Evolutionary conservation across 2,797 vertebrate genomes (phyloP).

Genomic region (Ceryle rudis): DNA sequence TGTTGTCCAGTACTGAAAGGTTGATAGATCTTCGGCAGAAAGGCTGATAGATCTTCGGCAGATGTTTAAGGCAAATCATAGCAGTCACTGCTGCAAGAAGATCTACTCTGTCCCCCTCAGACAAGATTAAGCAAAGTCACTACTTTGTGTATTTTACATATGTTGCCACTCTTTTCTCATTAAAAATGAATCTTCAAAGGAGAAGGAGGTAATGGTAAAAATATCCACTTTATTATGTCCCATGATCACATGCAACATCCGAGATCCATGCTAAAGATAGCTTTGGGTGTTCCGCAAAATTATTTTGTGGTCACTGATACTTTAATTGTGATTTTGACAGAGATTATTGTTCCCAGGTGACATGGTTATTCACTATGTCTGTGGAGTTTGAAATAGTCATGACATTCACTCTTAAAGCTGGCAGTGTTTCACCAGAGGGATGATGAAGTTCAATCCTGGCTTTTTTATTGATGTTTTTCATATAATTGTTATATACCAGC

Average conservation of each 20-base stretch:
- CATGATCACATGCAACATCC: neutral
- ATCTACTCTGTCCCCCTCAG: neutral
- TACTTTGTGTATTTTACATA: neutral
- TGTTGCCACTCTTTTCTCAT: neutral
- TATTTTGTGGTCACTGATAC: neutral
- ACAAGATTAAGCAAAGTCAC: neutral
- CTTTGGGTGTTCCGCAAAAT: neutral
- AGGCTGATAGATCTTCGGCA: neutral
- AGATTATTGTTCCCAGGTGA: neutral
- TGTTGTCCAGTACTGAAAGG: neutral
- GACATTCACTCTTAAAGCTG: neutral
- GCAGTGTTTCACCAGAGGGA: neutral
- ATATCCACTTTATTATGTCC: neutral
- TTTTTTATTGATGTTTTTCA: neutral
- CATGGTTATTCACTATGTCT: neutral
- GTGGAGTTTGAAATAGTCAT: neutral
- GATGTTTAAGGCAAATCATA: neutral
- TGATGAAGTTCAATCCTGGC: neutral
- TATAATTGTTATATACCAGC: fast-evolving
- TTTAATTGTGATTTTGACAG: neutral
- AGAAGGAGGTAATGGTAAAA: neutral
- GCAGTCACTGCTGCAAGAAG: neutral
- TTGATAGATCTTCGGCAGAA: neutral
- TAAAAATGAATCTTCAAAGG: neutral
- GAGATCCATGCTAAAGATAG: neutral